Evolutionary conservation across 1,140 invertebrate genomes (phyloP).

Genomic region (Bombus superbus): DNA sequence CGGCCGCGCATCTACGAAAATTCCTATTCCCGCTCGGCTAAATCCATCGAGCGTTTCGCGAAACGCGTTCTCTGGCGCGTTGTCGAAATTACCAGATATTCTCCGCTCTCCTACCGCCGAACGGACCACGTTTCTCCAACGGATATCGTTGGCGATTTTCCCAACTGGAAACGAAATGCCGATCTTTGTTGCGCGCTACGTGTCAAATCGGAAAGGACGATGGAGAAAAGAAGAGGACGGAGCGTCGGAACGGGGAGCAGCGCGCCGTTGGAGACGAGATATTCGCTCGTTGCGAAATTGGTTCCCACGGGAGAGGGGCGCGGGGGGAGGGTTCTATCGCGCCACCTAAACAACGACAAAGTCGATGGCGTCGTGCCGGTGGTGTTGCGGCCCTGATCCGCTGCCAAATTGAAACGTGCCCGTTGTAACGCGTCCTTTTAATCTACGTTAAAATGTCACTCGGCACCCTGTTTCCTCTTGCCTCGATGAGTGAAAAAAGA

Average conservation of each 20-base stretch:
- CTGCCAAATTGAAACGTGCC: constrained; percentile 36
- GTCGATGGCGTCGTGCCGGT: not conserved
- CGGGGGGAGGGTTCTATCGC: not conserved
- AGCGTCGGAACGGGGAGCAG: too few species aligned
- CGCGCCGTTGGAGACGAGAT: not conserved
- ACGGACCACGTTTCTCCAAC: too few species aligned
- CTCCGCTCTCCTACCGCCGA: too few species aligned
- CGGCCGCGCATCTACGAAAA: not conserved
- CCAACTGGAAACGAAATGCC: too few species aligned
- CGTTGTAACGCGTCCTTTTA: constrained; percentile 5
- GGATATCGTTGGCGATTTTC: too few species aligned
- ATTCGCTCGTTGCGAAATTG: not conserved
- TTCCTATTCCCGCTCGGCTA: too few species aligned
- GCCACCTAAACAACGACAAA: not conserved
- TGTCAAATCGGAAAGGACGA: rapidly evolving
- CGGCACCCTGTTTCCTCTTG: not conserved
- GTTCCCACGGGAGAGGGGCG: not conserved
- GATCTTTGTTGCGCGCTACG: too few species aligned
- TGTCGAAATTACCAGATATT: too few species aligned
- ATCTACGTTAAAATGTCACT: constrained; percentile 24
- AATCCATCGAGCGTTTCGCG: not conserved
- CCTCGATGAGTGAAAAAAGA: not conserved
- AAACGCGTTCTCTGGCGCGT: not conserved
- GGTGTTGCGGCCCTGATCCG: constrained; percentile 4
- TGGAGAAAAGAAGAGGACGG: rapidly evolving